Evolutionary conservation across 1,140 invertebrate genomes (phyloP), one percentile per base, ranked within the genome.

Genomic region (Ctenoplectra terminalis): DNA sequence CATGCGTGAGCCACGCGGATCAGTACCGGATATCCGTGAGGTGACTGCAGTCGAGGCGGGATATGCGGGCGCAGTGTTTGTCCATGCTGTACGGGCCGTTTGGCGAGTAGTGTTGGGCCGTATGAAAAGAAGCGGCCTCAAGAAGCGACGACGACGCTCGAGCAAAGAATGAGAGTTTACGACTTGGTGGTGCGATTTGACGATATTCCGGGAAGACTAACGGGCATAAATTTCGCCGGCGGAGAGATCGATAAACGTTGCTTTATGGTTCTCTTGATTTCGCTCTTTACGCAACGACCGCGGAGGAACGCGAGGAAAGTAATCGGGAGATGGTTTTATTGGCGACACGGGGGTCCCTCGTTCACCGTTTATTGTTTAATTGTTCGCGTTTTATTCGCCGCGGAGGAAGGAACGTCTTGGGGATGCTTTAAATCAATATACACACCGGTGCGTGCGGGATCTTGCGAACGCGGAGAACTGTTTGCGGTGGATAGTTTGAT

Each of bases 11-110:
- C 52, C 50, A 73, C 34, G 43, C 77, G 56, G 70, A 88, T 89
- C 84, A 70, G 82, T 88, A 90, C 92, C 92, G 92, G 92, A 92
- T 92, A 92, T 92, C 92, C 92, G 92, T 89, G 90, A 92, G 88
- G 87, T 88, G 90, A 91, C 90, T 86, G 84, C 79, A 29, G 58
- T 60, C 75, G 81, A 77, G 76, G 81, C 82, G 86, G 87, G 86
- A 91, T 82, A 89, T 92, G 91, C 91, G 92, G 92, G 91, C 87
- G 81, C 84, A 86, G 87, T 91, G 88, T 92, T n/a, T 81, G 60
- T 40, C 2, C 29, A 13, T 31, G 58, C 66, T n/a, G 46, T 50
- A 43, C 63, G 58, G 52, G 48, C 40, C 50, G 20, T 48, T 43
- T 37, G 40, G 43, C 1, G 8, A 11, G 11, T 5, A 6, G 26